A percentile compares a stretch with the other conserved stretches of the same genome.
These are phyloP conservation scores for Diplodus puntazzo DNA, from an alignment of 2,797 vertebrate genomes.

Conservation along the genomic window DNA sequence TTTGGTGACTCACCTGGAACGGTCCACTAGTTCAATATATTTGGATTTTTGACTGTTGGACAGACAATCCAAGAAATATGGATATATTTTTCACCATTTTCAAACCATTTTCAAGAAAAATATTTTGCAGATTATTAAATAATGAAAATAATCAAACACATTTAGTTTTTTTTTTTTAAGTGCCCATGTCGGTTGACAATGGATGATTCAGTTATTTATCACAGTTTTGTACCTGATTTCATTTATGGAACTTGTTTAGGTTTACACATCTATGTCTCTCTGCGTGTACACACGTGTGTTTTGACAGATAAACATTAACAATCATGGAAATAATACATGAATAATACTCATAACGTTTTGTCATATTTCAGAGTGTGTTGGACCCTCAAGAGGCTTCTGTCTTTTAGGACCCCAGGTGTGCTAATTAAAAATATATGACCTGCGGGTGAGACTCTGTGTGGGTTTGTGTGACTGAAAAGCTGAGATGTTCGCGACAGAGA, in stretches of 20 bases:
- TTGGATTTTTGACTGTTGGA: too few relatives aligned
- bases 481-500: neutral
- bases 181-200: neutral
- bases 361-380: neutral
- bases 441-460: neutral
- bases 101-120: too few relatives aligned
- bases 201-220: neutral
- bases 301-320: neutral
- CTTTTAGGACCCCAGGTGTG: constrained; percentile 5
- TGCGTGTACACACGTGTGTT: neutral
- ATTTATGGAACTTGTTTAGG: too few relatives aligned
- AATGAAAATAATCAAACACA: too few relatives aligned
- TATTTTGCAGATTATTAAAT: too few relatives aligned
- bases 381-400: neutral
- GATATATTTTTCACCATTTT: too few relatives aligned
- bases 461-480: neutral
- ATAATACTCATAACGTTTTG: neutral
- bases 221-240: neutral
- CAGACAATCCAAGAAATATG: too few relatives aligned
- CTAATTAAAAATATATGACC: neutral
- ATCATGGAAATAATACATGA: neutral
- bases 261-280: neutral
- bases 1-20: too few relatives aligned
- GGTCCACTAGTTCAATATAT: too few relatives aligned
- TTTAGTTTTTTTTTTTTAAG: too few relatives aligned